These are phyloP conservation scores for Serrognathus titanus DNA, from an alignment of 2,888 invertebrate genomes.

Conservation along the genomic window DNA sequence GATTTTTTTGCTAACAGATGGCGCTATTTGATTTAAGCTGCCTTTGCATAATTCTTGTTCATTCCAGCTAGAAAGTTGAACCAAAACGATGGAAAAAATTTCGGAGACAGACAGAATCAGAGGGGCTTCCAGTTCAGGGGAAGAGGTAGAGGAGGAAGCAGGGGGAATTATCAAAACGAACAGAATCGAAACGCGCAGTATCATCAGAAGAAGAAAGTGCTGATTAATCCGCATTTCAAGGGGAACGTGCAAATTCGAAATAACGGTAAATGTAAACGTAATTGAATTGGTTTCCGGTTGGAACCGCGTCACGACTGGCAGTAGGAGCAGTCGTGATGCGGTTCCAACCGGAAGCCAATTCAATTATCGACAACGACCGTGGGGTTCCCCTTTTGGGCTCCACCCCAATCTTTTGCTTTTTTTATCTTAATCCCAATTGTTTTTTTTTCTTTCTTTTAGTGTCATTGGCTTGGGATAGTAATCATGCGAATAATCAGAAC, in stretches of 20 bases:
- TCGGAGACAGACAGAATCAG: not conserved
- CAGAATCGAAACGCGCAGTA: constrained; percentile 3
- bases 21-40: too few species aligned
- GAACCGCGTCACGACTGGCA: too few species aligned
- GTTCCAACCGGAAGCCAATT: too few species aligned
- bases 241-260: constrained; percentile 56
- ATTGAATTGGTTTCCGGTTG: too few species aligned
- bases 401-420: not conserved
- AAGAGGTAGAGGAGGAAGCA: not conserved
- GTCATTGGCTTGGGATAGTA: constrained; percentile 28
- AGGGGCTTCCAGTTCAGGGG: not conserved
- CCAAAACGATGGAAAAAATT: not conserved
- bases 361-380: too few species aligned
- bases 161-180: constrained; percentile 9
- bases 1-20: too few species aligned
- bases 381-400: too few species aligned
- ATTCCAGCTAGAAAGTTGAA: not conserved
- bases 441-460: constrained; percentile 20
- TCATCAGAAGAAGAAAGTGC: constrained; percentile 53
- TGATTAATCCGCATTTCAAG: constrained; percentile 67
- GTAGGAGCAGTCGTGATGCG: too few species aligned
- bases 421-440: not conserved
- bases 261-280: constrained; percentile 50
- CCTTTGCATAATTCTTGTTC: too few species aligned
- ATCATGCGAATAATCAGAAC: constrained; percentile 3